These are phyloP conservation scores for Podilymbus podiceps DNA, from an alignment of 2,113 vertebrate genomes.

Conservation along the genomic window DNA sequence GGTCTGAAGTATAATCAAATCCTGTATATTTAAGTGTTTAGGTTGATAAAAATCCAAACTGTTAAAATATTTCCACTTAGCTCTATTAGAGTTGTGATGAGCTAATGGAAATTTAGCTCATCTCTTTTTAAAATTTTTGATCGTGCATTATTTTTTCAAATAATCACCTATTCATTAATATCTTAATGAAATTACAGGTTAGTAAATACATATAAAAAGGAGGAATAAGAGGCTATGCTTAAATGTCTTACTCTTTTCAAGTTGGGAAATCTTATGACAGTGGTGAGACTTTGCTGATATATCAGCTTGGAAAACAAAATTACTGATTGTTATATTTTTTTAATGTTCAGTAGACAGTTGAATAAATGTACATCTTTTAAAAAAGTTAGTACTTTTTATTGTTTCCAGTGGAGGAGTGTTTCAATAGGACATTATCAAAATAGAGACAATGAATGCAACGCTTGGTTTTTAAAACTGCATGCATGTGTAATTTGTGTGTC, in stretches of 20 bases:
- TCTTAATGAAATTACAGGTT: slow-evolving; percentile 7
- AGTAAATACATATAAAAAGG: neutral
- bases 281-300: neutral
- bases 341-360: slow-evolving; percentile 21
- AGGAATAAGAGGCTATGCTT: neutral
- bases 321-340: slow-evolving; percentile 55
- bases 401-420: slow-evolving; percentile 27
- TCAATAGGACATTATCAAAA: neutral
- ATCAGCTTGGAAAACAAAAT: neutral
- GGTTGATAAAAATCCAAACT: neutral
- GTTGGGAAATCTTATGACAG: neutral
- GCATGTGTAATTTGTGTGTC: slow-evolving; percentile 39
- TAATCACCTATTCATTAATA: neutral
- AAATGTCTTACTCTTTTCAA: slow-evolving; percentile 12
- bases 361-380: slow-evolving; percentile 18
- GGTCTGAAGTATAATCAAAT: neutral
- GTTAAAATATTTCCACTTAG: neutral
- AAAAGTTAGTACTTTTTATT: neutral
- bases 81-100: neutral
- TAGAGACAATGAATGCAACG: neutral
- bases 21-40: neutral
- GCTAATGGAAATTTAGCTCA: slow-evolving; percentile 13
- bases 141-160: slow-evolving; percentile 28
- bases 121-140: neutral
- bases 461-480: slow-evolving; percentile 43